Evolutionary conservation across 35 echinoderm and acorn worm species (phyloP).

Genomic region (Apostichopus parvimensis): DNA sequence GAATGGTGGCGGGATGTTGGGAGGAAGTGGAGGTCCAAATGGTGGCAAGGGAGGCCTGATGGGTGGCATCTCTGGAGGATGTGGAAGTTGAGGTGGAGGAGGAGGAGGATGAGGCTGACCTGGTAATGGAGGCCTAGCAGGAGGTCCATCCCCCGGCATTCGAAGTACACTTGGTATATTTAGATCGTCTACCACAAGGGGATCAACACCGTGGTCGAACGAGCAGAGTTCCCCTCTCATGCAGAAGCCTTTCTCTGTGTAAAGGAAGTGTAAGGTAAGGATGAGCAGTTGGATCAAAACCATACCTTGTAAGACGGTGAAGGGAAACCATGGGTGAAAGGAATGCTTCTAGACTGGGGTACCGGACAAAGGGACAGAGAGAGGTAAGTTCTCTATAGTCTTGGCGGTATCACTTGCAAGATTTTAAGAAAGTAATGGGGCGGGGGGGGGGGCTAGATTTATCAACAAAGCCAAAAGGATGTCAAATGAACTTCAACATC

Average conservation of each 20-base stretch:
- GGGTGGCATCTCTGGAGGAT: slow-evolving; percentile 42
- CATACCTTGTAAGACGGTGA: too few species aligned
- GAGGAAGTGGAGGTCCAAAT: slow-evolving; percentile 48
- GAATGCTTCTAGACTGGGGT: too few species aligned
- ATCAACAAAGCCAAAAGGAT: too few species aligned
- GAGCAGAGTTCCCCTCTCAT: slow-evolving; percentile 94
- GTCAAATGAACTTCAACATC: too few species aligned
- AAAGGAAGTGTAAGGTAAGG: not conserved
- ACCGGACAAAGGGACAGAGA: too few species aligned
- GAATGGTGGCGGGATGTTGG: slow-evolving; percentile 46
- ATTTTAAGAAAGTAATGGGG: too few species aligned
- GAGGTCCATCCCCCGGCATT: slow-evolving; percentile 6
- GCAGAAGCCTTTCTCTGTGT: slow-evolving; percentile 95
- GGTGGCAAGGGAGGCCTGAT: slow-evolving; percentile 35
- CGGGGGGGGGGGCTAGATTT: too few species aligned
- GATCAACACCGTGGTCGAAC: slow-evolving; percentile 92
- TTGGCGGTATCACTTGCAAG: too few species aligned
- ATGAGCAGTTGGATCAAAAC: too few species aligned
- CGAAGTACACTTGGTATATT: slow-evolving; percentile 58
- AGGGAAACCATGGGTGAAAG: too few species aligned
- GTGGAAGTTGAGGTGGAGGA: slow-evolving; percentile 47
- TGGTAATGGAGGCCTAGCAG: slow-evolving; percentile 46
- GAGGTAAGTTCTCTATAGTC: too few species aligned
- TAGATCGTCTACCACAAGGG: slow-evolving; percentile 90
- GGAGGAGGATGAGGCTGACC: slow-evolving; percentile 43